A percentile compares a stretch with the other conserved stretches of the same genome.
Conservation (phyloP, 2,113 vertebrate genomes). For the Corythornis madagascariensis region DNA sequence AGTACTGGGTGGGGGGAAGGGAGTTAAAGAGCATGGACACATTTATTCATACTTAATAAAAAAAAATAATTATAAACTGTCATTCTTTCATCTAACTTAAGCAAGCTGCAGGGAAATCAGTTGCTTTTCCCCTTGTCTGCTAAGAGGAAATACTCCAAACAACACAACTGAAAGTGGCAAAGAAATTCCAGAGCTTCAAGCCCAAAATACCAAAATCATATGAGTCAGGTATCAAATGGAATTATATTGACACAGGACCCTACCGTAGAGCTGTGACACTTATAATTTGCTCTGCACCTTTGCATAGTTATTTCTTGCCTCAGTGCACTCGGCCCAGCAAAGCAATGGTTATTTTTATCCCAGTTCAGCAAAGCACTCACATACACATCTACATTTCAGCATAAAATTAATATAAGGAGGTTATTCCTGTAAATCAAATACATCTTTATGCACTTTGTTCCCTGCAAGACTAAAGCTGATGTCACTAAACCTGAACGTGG, state of each 20-base stretch:
- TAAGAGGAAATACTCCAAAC: background rate
- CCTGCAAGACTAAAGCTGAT: background rate
- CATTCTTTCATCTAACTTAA: background rate
- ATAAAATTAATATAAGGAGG: background rate
- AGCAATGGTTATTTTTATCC: background rate
- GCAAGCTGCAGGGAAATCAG: background rate
- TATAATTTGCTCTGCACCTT: background rate
- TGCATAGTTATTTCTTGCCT: background rate
- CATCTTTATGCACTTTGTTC: background rate
- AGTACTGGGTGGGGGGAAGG: rapidly evolving
- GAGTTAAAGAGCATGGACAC: background rate
- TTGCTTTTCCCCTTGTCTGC: background rate
- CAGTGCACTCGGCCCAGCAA: background rate
- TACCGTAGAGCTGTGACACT: background rate
- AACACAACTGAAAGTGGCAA: background rate
- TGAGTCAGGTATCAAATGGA: background rate
- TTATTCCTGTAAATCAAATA: background rate
- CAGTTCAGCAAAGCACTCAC: background rate
- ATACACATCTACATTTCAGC: background rate
- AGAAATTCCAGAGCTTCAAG: background rate
- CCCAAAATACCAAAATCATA: background rate
- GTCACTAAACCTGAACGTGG: background rate
- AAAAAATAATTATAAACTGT: background rate
- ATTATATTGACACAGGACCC: background rate
- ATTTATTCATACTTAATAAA: background rate